These are phyloP conservation scores for Temnothorax unifasciatus DNA, from an alignment of 2,888 invertebrate genomes.

Conservation along the genomic window DNA sequence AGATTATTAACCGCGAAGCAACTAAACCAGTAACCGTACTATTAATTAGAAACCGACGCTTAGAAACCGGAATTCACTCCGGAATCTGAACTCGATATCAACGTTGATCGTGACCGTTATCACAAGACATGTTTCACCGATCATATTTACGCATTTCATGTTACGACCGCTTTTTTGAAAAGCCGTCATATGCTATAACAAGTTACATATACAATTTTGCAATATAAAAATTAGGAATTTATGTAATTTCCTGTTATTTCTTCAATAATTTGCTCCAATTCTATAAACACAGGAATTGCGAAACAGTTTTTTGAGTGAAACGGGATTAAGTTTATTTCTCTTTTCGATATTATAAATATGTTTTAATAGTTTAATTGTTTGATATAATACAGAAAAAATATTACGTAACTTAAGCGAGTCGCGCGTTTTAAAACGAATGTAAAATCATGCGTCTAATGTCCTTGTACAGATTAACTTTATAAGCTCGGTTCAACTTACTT, in stretches of 20 bases:
- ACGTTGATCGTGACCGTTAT: slow-evolving; percentile 66
- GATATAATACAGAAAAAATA: not conserved
- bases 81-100: slow-evolving; percentile 65
- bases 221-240: not conserved
- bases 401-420: not conserved
- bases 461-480: too few relatives aligned
- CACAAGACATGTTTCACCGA: slow-evolving; percentile 52
- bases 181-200: not conserved
- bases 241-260: not conserved
- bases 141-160: slow-evolving; percentile 46
- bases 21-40: slow-evolving; percentile 75
- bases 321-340: not conserved
- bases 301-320: too few relatives aligned
- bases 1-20: slow-evolving; percentile 74
- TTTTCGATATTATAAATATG: not conserved
- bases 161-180: not conserved
- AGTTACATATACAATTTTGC: not conserved
- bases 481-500: too few relatives aligned
- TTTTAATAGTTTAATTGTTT: not conserved
- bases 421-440: not conserved
- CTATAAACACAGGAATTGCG: not conserved
- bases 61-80: slow-evolving; percentile 75
- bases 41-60: slow-evolving; percentile 81
- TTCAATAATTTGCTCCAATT: not conserved
- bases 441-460: not conserved